Percentiles rank a stretch among this genome's conserved stretches.
phyloP scores from a whole-genome alignment of 2,113 vertebrate species.

The Microtus oregoni region DNA sequence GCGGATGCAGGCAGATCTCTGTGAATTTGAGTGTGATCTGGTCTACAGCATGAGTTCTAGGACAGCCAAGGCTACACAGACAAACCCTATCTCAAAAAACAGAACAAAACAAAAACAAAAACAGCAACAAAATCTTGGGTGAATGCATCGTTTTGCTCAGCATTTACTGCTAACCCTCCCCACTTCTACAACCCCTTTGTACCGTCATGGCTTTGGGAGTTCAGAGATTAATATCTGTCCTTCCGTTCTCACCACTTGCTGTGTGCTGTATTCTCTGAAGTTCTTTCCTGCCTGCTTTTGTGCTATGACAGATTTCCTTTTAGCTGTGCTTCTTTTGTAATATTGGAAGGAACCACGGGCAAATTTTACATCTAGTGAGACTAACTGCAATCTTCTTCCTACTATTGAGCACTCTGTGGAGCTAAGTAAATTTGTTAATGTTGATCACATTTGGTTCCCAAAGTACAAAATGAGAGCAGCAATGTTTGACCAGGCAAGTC shows the following conservation, averaged over 20 bases:
- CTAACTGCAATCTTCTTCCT: neutral
- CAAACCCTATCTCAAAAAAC: too few species aligned
- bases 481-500: neutral
- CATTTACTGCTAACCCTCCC: neutral
- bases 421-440: neutral
- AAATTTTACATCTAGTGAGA: neutral
- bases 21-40: too few species aligned
- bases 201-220: neutral
- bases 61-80: too few species aligned
- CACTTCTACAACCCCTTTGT: neutral
- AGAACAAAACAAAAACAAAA: too few species aligned
- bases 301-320: neutral
- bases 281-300: too few species aligned
- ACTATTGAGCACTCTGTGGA: too few species aligned
- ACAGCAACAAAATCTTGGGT: neutral
- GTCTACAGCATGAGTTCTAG: too few species aligned
- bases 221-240: neutral
- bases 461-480: neutral
- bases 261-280: too few species aligned
- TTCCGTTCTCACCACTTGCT: too few species aligned
- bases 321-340: neutral
- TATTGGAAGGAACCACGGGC: neutral
- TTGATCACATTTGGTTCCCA: neutral
- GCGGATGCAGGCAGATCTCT: too few species aligned
- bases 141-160: neutral